Evolutionary conservation across 2,797 vertebrate genomes (phyloP), one percentile per base, ranked within the genome.

Genomic region (Thaleichthys pacificus): DNA sequence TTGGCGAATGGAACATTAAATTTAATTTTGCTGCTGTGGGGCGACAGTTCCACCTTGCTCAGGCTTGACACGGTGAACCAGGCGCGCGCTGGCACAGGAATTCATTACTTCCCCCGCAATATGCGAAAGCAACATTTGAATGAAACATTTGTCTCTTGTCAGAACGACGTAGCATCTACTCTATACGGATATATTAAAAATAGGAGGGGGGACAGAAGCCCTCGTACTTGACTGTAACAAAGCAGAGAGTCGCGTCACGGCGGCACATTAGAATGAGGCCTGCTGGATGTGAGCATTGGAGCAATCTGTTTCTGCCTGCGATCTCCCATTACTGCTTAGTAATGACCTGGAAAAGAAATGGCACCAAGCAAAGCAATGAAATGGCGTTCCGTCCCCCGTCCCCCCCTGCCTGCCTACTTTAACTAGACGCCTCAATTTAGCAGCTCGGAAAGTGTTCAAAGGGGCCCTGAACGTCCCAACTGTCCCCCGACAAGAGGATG

Each of bases 131-230:
- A 95, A 93, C 94, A 96, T 98, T 96, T 96, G 95, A 98, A 97
- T 97, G 96, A 98, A 96, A 96, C 97, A 98, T 98, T 97, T 97
- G 95, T 98, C 97, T 97, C 91, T 89, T 98, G 96, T 97, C 97
- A 97, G 93, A 95, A 93, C 87, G 80, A 89, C 86, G 91, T 88
- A 95, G 92, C 88, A 87, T 96, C 95, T 94, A 85, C 86, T 90
- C 87, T 82, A 75, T 87, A 86, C 85, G 87, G 86, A 89, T 80
- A 77, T 89, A 86, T 76, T 81, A 74, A 78, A 82, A 79, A 74
- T 32, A 61, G 84, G 85, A 74, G 78, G 70, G 70, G 30, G 17
- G 56, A n/a, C 35, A 47, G 67, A 61, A 77, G 66, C 61, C 79
- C 77, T 80, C 77, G 61, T 61, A 72, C 85, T 76, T 75, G 73